A percentile compares a stretch with the other conserved stretches of the same genome.
phyloP scores from a whole-genome alignment of 2,888 invertebrate genomes.

The Catocala nupta region DNA sequence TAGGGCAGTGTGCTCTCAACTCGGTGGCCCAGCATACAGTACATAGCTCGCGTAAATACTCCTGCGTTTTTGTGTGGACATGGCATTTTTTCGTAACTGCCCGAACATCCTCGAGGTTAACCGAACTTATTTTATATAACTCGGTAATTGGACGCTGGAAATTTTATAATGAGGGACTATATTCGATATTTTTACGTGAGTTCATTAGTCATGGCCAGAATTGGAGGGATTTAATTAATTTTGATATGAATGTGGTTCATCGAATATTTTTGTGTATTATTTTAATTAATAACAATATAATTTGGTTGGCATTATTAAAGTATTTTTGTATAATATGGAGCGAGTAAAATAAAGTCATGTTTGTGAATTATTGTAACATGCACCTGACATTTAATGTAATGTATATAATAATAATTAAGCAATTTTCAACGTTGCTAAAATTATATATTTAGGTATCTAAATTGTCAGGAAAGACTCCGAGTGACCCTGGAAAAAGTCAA shows the following conservation, averaged over 20 bases:
- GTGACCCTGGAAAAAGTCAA: too few species aligned
- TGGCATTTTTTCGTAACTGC: slow-evolving; percentile 28
- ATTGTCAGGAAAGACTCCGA: too few species aligned
- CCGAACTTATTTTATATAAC: neutral
- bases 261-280: neutral
- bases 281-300: neutral
- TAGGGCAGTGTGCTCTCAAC: slow-evolving; percentile 57
- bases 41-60: slow-evolving; percentile 61
- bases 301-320: neutral
- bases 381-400: too few species aligned
- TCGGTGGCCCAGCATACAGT: slow-evolving; percentile 58
- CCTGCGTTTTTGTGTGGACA: slow-evolving; percentile 51
- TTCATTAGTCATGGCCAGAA: neutral
- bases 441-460: too few species aligned
- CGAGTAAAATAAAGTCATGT: too few species aligned
- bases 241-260: slow-evolving; percentile 5
- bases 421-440: too few species aligned
- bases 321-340: slow-evolving; percentile 8
- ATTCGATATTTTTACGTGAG: slow-evolving; percentile 1
- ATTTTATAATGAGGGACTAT: slow-evolving; percentile 16
- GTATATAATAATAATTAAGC: too few species aligned
- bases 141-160: slow-evolving; percentile 25
- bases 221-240: slow-evolving; percentile 6
- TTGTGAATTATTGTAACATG: too few species aligned
- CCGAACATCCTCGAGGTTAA: slow-evolving; percentile 4